Base-by-base conservation (phyloP, 2,113 vertebrate genomes). In the Naja naja region DNA sequence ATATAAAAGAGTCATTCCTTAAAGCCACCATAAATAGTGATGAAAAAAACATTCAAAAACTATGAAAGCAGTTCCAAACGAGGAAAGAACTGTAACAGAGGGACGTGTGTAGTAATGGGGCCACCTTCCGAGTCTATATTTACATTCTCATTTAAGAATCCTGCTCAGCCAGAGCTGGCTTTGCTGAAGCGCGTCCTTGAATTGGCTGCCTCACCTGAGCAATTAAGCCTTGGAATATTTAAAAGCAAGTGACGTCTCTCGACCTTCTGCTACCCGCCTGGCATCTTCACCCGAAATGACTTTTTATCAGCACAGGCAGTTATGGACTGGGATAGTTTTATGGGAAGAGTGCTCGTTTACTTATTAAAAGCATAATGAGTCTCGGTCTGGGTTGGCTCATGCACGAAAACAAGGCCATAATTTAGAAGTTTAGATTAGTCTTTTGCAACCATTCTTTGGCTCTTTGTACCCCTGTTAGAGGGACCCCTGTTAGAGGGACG, bases 81-180 rank as follows among this genome's bases (percentile, higher is more conserved):
- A 64, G 27, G 27, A 12, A 64, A 30, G 60, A 64, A n/a, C 23
- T 1, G 3, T 30, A 64, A 64, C 1, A 52, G 22, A 69, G 30
- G 27, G 60, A 69, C 1, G 4, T 16, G 11, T 0, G 4, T 64
- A 64, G 14, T n/a, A 14, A 64, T n/a, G 60, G 30, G 60, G 60
- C 27, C 30, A 7, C 2, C n/a, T 52, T 22, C 49, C 5, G 1
- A 8, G 20, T 3, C 20, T 5, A 16, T 55, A 27, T 52, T 92
- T 94, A 30, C 27, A 54, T 20, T 74, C 27, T 45, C 22, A 23
- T 89, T 74, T 92, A 81, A 74, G 45, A 52, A n/a, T 89, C 34
- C 0, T 0, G 5, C 4, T 0, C 0, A 34, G n/a, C 93, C 49
- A 30, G n/a, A 34, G 0, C 8, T 1, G 53, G 49, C 47, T 89